These are phyloP conservation scores for Seladonia tumulorum DNA, from an alignment of 2,888 invertebrate species.

Conservation along the genomic window DNA sequence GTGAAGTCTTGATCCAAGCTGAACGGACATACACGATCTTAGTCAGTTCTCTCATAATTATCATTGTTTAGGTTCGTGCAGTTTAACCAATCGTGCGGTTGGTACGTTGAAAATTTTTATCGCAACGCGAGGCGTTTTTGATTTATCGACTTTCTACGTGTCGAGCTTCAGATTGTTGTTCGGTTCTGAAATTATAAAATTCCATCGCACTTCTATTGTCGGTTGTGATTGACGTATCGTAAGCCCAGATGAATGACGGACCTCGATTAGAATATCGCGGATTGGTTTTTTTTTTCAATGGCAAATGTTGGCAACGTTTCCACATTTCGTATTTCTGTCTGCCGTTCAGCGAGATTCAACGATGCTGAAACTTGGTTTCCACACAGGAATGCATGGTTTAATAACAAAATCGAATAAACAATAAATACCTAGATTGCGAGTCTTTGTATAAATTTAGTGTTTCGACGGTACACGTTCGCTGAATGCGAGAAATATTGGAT, in stretches of 20 bases:
- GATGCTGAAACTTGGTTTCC: neutral
- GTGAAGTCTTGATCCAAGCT: no score
- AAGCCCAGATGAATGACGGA: conserved; percentile 8
- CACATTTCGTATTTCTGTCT: neutral
- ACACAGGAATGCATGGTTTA: neutral
- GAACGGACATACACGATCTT: no score
- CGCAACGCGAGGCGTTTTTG: neutral
- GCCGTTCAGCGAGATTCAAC: neutral
- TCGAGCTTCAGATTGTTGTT: neutral
- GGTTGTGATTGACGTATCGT: conserved; percentile 14
- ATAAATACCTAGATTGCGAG: neutral
- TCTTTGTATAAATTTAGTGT: neutral
- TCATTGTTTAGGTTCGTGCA: neutral
- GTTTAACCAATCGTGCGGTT: neutral
- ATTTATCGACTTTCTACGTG: neutral
- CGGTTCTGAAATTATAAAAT: neutral
- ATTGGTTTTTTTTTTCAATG: neutral
- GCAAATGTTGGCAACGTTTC: neutral
- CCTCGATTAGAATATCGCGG: neutral
- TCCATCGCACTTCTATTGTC: neutral
- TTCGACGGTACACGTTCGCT: neutral
- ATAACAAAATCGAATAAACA: neutral
- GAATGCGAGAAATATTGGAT: neutral
- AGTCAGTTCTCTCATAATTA: neutral
- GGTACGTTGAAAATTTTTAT: neutral